phyloP scores from a whole-genome alignment of 2,113 vertebrate genomes.

The Phoxinus phoxinus region DNA sequence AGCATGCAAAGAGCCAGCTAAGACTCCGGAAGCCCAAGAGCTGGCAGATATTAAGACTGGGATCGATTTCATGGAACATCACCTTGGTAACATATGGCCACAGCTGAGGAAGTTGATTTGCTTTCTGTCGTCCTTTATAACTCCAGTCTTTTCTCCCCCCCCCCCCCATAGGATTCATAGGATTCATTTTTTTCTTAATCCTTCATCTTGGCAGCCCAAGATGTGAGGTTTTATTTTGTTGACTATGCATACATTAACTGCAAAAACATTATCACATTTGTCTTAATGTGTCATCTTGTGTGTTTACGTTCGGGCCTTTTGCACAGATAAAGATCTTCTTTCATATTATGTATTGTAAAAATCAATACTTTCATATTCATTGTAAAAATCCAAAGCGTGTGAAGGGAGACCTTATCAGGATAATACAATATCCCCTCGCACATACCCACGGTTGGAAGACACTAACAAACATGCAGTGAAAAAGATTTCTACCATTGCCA shows the following conservation, averaged over 20 bases:
- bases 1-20: slow-evolving; percentile 60
- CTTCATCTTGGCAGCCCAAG: slow-evolving; percentile 9
- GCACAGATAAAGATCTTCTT: slow-evolving; percentile 3
- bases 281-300: slow-evolving; percentile 23
- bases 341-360: slow-evolving; percentile 7
- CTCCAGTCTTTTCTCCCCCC: not conserved
- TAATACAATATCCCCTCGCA: slow-evolving; percentile 30
- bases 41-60: slow-evolving; percentile 71
- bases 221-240: slow-evolving; percentile 19
- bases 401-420: slow-evolving; percentile 20
- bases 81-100: slow-evolving; percentile 74
- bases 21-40: slow-evolving; percentile 56
- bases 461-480: slow-evolving; percentile 37
- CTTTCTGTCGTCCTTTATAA: slow-evolving; percentile 69
- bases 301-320: slow-evolving; percentile 4
- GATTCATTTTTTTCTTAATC: slow-evolving; percentile 12
- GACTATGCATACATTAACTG: slow-evolving; percentile 23
- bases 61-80: slow-evolving; percentile 76
- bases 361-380: slow-evolving; percentile 33
- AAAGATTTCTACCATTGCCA: slow-evolving; percentile 40
- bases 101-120: slow-evolving; percentile 69
- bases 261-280: not conserved
- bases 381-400: slow-evolving; percentile 15
- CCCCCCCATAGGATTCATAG: no score
- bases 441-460: not conserved